Conservation (phyloP, 1,140 invertebrate genomes). For the Physella acuta region DNA sequence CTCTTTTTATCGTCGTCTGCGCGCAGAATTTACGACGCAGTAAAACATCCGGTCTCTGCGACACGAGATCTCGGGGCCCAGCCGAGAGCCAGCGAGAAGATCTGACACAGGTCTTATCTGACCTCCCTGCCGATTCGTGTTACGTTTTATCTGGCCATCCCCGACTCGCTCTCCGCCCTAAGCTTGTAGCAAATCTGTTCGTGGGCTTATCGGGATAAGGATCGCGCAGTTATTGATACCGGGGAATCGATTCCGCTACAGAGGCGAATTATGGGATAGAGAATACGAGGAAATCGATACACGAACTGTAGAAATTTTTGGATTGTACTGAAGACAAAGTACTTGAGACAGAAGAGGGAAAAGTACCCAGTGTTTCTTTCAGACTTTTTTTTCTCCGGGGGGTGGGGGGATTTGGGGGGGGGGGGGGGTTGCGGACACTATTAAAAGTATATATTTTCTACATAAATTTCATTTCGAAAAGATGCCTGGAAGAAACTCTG, state of each 20-base stretch:
- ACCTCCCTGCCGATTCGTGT: conserved; percentile 9
- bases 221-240: neutral
- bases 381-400: too few relatives aligned
- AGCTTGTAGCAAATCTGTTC: neutral
- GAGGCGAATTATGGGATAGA: too few relatives aligned
- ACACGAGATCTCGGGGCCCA: conserved; percentile 13
- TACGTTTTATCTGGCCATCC: conserved; percentile 4
- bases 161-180: neutral
- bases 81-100: neutral
- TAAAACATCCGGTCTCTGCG: conserved; percentile 17
- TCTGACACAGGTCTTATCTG: conserved; percentile 3
- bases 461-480: too few relatives aligned
- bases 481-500: too few relatives aligned
- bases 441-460: too few relatives aligned
- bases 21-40: conserved; percentile 4
- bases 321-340: too few relatives aligned
- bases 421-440: too few relatives aligned
- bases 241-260: conserved; percentile 9
- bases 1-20: conserved; percentile 6
- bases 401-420: too few relatives aligned
- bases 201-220: neutral
- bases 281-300: too few relatives aligned
- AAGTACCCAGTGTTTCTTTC: too few relatives aligned
- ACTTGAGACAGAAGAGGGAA: too few relatives aligned
- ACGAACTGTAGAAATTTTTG: too few relatives aligned